Conservation (phyloP, 2,888 invertebrate species). For the Biston stratarius region DNA sequence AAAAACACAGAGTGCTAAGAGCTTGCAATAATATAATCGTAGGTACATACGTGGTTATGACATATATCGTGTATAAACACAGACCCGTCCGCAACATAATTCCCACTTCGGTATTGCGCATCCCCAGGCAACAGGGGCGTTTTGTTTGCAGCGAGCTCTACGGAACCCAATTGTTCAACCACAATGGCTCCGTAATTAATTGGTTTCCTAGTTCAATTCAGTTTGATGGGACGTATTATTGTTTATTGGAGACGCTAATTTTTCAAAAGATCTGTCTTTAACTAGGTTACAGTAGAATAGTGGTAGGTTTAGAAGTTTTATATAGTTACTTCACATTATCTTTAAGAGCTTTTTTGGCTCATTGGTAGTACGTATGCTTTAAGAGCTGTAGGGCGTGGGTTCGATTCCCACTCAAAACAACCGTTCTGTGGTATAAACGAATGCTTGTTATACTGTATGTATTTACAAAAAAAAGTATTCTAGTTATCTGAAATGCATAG, state of each 20-base stretch:
- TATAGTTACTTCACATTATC: too few relatives aligned
- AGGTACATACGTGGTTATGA: neutral
- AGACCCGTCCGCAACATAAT: slow-evolving; percentile 19
- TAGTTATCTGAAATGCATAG: too few relatives aligned
- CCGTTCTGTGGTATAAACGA: too few relatives aligned
- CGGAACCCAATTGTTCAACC: slow-evolving; percentile 40
- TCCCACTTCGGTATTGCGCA: slow-evolving; percentile 28
- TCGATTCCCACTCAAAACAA: neutral
- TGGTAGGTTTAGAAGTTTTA: neutral
- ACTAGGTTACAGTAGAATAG: slow-evolving; percentile 9
- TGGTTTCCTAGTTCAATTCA: slow-evolving; percentile 39
- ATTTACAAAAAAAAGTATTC: too few relatives aligned
- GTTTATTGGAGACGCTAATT: slow-evolving; percentile 32
- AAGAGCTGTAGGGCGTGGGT: too few relatives aligned
- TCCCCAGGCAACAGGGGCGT: slow-evolving; percentile 24
- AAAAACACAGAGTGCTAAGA: too few relatives aligned
- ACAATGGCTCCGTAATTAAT: slow-evolving; percentile 47
- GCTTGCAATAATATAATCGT: too few relatives aligned
- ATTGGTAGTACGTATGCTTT: too few relatives aligned
- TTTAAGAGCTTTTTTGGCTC: too few relatives aligned
- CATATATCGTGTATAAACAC: slow-evolving; percentile 11
- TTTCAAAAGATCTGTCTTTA: slow-evolving; percentile 17
- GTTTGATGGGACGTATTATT: slow-evolving; percentile 30
- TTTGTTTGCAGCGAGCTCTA: slow-evolving; percentile 41
- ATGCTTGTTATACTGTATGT: too few relatives aligned